Base-by-base conservation (phyloP, 2,888 invertebrate species). In the Polymixis flavicincta region DNA sequence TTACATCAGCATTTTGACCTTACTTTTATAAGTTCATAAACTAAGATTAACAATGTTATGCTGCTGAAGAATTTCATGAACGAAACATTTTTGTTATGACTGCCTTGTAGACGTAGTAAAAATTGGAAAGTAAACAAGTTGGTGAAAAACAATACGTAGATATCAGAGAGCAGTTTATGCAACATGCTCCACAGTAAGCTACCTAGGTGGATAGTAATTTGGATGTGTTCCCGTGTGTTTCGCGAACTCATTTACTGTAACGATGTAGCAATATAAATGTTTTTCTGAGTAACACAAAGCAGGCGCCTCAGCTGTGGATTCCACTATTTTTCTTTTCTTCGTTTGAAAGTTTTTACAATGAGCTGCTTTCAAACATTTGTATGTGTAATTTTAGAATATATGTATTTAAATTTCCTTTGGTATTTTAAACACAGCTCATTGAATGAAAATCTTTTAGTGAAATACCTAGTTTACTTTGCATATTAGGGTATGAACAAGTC, bases 251-350 rank as follows among this genome's bases (percentile, higher is more conserved):
- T 83, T 83, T 74, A 72, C 57, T 65, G 76, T 78, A 69, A 78
- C 64, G 80, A 72, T 64, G 66, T 45, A 71, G 69, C 45, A 73
- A 69, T 71, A 71, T 78, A 74, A 74, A 74, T 75, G 55, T 73
- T 76, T 79, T 78, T 77, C 72, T 52, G 55, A 66, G 60, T 74
- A 74, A 84, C 72, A 76, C n/a, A 74, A 74, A 78, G 48, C 86
- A 85, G 78, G 68, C 72, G 81, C 73, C 70, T 50, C n/a, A 14
- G 63, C 25, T 11, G 65, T 66, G 42, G 60, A 48, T 73, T 73
- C 63, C 71, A 64, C 37, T 60, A 74, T 82, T 63, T 74, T 74
- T 76, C 19, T 76, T 76, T 75, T 71, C 25, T 59, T 50, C 25
- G 32, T 72, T 65, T 65, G n/a, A 66, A 74, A 52, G 54, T 55